Evolutionary conservation across 2,888 invertebrate species (phyloP).

Genomic region (Stenotaenia linearis): DNA sequence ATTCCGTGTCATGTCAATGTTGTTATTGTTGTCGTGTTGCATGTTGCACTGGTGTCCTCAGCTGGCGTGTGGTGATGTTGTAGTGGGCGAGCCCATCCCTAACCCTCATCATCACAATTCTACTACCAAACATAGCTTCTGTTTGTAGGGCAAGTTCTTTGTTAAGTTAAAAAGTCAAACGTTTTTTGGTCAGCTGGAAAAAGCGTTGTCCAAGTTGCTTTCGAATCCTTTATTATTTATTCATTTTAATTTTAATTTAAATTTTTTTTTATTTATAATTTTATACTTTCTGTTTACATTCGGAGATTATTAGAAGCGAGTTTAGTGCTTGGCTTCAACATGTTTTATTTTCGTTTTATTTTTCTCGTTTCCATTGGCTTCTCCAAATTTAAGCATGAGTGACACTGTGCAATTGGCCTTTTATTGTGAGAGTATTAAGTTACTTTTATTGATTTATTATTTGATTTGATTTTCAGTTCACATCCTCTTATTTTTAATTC

Average conservation of each 20-base stretch:
- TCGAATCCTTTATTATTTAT: background rate
- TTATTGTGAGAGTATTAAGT: background rate
- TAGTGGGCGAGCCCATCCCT: background rate
- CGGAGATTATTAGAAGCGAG: background rate
- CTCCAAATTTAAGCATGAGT: constrained; percentile 11
- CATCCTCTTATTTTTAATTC: background rate
- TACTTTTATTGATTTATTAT: background rate
- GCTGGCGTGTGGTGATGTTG: constrained; percentile 13
- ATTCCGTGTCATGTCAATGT: background rate
- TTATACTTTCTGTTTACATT: background rate
- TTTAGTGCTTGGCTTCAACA: constrained; percentile 6
- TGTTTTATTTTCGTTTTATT: background rate
- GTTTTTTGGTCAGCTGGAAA: background rate
- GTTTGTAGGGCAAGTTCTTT: background rate
- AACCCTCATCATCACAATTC: background rate
- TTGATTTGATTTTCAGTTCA: background rate
- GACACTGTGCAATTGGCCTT: constrained; percentile 14
- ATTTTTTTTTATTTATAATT: background rate
- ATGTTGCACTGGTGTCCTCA: constrained; percentile 7
- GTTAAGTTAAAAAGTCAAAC: background rate
- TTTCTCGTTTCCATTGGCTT: background rate
- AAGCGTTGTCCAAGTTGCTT: background rate
- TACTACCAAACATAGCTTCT: constrained; percentile 3
- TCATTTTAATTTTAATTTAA: background rate
- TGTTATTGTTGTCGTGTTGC: background rate